Conservation (phyloP, 2,888 invertebrate genomes). For the Drosophila aldrichi region DNA sequence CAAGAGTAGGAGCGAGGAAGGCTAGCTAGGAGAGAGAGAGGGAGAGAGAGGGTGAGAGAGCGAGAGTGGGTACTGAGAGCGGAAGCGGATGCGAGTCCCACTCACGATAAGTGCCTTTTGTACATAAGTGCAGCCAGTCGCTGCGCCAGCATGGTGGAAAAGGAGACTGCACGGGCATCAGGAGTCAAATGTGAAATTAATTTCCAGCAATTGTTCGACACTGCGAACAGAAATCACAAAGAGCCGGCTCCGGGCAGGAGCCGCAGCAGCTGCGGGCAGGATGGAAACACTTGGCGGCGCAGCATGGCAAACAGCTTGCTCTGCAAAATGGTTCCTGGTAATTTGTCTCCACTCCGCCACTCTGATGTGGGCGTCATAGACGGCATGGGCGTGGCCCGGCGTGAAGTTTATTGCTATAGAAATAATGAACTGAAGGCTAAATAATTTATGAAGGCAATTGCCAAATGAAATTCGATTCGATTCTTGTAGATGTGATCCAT, state of each 20-base stretch:
- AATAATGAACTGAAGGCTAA: slow-evolving; percentile 65
- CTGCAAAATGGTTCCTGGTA: slow-evolving; percentile 62
- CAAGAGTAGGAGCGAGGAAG: neutral
- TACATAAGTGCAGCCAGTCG: slow-evolving; percentile 59
- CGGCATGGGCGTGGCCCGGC: slow-evolving; percentile 11
- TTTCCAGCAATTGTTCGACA: slow-evolving; percentile 71
- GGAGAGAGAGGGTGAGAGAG: neutral
- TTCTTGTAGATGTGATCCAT: slow-evolving; percentile 30
- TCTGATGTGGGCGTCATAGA: slow-evolving; percentile 10
- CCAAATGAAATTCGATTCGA: slow-evolving; percentile 57
- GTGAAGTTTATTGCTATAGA: slow-evolving; percentile 64
- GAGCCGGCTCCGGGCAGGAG: slow-evolving; percentile 25
- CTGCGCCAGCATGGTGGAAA: neutral
- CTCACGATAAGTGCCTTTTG: slow-evolving; percentile 72
- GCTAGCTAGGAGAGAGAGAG: neutral
- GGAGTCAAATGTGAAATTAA: slow-evolving; percentile 74
- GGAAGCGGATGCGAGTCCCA: slow-evolving; percentile 69
- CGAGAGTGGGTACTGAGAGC: slow-evolving; percentile 38
- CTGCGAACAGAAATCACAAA: slow-evolving; percentile 56
- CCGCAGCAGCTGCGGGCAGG: slow-evolving; percentile 10
- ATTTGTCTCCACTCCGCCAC: slow-evolving; percentile 56
- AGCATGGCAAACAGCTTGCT: slow-evolving; percentile 60
- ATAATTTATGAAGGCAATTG: slow-evolving; percentile 72
- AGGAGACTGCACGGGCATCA: slow-evolving; percentile 35
- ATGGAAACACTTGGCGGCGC: slow-evolving; percentile 32